These are phyloP conservation scores for Sparus aurata DNA, from an alignment of 2,797 vertebrate species.

Conservation along the genomic window DNA sequence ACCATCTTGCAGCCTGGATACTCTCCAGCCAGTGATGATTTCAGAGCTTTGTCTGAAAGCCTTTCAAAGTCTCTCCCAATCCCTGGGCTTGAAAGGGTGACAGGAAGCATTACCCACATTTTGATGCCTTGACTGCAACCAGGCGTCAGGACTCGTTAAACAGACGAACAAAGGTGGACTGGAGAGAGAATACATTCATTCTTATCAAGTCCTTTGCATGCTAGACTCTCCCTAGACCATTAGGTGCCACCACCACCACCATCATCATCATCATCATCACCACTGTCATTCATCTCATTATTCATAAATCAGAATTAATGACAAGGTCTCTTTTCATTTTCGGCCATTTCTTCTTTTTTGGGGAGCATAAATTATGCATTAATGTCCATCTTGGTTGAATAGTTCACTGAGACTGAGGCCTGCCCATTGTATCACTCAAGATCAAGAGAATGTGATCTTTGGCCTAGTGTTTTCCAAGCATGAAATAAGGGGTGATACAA, in stretches of 20 bases:
- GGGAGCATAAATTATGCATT: constrained; percentile 29
- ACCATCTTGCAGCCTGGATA: constrained; percentile 9
- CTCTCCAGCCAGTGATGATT: constrained; percentile 4
- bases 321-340: constrained; percentile 24
- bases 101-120: constrained; percentile 6
- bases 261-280: neutral
- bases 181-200: constrained; percentile 20
- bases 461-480: constrained; percentile 19
- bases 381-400: constrained; percentile 10
- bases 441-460: neutral
- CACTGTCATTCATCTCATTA: constrained; percentile 32
- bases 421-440: neutral
- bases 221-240: constrained; percentile 10
- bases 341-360: neutral
- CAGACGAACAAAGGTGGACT: constrained; percentile 13
- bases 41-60: constrained; percentile 32
- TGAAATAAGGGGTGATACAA: constrained; percentile 36
- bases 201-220: neutral
- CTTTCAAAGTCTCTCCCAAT: constrained; percentile 37
- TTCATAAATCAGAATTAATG: constrained; percentile 39
- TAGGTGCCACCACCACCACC: neutral
- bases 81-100: constrained; percentile 42
- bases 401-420: constrained; percentile 15
- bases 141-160: constrained; percentile 2
- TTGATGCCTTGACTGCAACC: constrained; percentile 1